phyloP scores from a whole-genome alignment of 1,140 invertebrate species.

The Trigoniulus corallinus region DNA sequence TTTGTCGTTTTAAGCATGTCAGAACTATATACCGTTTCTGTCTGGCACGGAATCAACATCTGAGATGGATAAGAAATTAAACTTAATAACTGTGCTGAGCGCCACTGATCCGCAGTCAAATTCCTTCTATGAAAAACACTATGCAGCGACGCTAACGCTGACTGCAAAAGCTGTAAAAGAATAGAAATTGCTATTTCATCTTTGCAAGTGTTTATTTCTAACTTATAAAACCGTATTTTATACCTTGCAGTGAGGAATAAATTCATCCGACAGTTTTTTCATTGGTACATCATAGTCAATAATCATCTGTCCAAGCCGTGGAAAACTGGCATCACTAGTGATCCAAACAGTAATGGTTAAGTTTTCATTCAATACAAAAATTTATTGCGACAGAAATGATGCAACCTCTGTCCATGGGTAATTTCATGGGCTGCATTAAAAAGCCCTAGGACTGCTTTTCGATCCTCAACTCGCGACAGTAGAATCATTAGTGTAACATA shows the following conservation, averaged over 20 bases:
- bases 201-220: conserved; percentile 1
- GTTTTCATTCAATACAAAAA: conserved; percentile 3
- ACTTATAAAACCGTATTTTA: neutral
- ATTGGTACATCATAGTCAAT: conserved; percentile 92
- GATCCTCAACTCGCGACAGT: conserved; percentile 87
- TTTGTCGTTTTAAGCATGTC: no score
- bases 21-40: conserved; percentile 48
- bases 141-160: conserved; percentile 71
- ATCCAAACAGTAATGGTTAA: neutral
- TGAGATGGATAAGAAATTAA: conserved; percentile 78
- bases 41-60: conserved; percentile 81
- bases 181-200: conserved; percentile 9
- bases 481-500: conserved; percentile 94
- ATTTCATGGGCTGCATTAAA: conserved; percentile 97
- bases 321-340: conserved; percentile 71
- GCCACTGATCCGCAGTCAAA: conserved; percentile 83
- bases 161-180: conserved; percentile 44
- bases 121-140: conserved; percentile 77
- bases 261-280: conserved; percentile 93
- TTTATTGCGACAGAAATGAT: conserved; percentile 9
- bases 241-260: conserved; percentile 77
- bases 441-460: conserved; percentile 88
- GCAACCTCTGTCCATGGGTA: conserved; percentile 60
- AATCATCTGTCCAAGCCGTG: conserved; percentile 88
- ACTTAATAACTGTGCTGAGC: conserved; percentile 81